Percentiles rank a stretch among this genome's conserved stretches.
Evolutionary conservation across 2,888 invertebrate species (phyloP).

Genomic region (Tiliacea citrago): DNA sequence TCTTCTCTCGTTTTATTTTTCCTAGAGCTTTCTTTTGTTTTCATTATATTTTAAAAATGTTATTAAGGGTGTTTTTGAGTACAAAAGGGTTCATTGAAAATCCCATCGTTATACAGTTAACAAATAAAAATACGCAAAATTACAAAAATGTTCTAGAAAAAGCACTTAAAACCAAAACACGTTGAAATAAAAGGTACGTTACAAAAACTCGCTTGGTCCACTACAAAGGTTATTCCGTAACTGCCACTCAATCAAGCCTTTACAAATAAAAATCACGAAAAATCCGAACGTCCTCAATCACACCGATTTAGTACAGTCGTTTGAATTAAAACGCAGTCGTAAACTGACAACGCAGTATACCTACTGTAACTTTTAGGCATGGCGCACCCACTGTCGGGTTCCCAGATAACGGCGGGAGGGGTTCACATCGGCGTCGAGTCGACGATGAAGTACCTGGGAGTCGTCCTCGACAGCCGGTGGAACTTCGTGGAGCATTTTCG

Average conservation of each 20-base stretch:
- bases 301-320: conserved; percentile 33
- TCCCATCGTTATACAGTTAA: no score
- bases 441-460: no score
- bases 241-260: conserved; percentile 27
- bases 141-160: background rate
- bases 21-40: background rate
- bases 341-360: background rate
- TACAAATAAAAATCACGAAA: conserved; percentile 31
- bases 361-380: background rate
- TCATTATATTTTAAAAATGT: background rate
- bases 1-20: background rate
- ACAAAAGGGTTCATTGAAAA: background rate
- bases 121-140: background rate
- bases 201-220: background rate
- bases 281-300: conserved; percentile 31
- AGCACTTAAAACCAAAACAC: background rate
- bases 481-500: no score
- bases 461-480: no score
- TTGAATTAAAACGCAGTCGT: conserved; percentile 14
- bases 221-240: conserved; percentile 17
- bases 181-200: conserved; percentile 6
- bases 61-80: background rate
- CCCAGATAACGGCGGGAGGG: no score
- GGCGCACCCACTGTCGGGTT: no score
- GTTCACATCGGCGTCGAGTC: no score